Evolutionary conservation across 1,140 invertebrate genomes (phyloP), one percentile per base, ranked within the genome.

Genomic region (Drosophila eugracilis): DNA sequence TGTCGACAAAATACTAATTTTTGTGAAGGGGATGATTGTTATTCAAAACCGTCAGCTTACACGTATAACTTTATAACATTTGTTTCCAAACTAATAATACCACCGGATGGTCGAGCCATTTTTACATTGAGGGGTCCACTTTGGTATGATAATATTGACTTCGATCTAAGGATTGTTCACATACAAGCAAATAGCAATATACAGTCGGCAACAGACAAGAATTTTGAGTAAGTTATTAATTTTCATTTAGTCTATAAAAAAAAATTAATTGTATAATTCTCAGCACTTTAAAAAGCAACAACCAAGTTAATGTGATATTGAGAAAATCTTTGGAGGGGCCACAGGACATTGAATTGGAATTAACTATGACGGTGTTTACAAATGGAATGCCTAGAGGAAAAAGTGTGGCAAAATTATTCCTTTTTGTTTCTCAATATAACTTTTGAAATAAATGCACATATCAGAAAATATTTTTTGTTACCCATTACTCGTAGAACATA

Each of bases 61-160:
- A 97, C 97, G 4, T 98, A 95, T 92, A 98, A 98, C 92, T 99
- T 96, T 91, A 96, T 99, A 65, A 97, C 96, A 0, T 95, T 99
- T 74, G 95, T 96, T 0, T 96, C 96, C 47, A 96, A 97, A 90
- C 92, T 98, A 14, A 94, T 95, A 21, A 93, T 98, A 5, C 95
- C 96, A 0, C 83, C 92, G 1, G 92, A 91, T 62, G 95, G 94
- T 4, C 93, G 94, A 4, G 58, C 57, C 0, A 92, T 99, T 1
- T 98, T 98, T 91, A 97, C 96, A 7, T 97, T 99, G 94, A 93
- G 96, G 55, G 95, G 96, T 0, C 96, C 96, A 0, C 92, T 94
- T 14, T 94, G 95, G 92, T 85, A 93, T 1, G 93, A 93, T 15
- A 95, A 95, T 14, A 94, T 94, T 30, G 41, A 85, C 94, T 83